phyloP scores from a whole-genome alignment of 2,888 invertebrate species.

The Myathropa florea region DNA sequence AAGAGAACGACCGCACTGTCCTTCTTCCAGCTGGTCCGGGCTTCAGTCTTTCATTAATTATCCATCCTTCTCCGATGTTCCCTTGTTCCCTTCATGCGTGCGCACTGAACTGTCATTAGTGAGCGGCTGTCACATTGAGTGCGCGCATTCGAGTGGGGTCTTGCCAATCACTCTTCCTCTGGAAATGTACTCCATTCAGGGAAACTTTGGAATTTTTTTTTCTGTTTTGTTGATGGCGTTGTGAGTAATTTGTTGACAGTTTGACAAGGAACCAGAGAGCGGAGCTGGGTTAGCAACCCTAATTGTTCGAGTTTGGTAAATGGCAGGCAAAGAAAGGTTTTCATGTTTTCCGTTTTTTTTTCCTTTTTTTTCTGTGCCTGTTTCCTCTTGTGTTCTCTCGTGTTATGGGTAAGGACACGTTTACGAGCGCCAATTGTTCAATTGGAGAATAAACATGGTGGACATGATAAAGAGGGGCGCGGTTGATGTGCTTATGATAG shows the following conservation, averaged over 20 bases:
- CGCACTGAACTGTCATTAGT: slow-evolving; percentile 80
- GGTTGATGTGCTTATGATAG: slow-evolving; percentile 63
- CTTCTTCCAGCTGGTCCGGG: neutral
- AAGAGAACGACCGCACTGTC: slow-evolving; percentile 19
- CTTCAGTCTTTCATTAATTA: slow-evolving; percentile 41
- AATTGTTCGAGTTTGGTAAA: slow-evolving; percentile 40
- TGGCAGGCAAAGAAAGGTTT: slow-evolving; percentile 30
- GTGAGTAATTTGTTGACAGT: slow-evolving; percentile 70
- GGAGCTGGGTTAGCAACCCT: slow-evolving; percentile 52
- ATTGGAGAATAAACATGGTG: slow-evolving; percentile 71
- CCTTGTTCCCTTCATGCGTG: slow-evolving; percentile 64
- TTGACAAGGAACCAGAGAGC: slow-evolving; percentile 59
- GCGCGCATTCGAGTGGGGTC: slow-evolving; percentile 64
- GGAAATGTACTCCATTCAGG: slow-evolving; percentile 1
- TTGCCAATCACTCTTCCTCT: slow-evolving; percentile 49
- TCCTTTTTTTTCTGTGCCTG: slow-evolving; percentile 3
- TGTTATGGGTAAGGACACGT: slow-evolving; percentile 48
- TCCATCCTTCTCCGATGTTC: slow-evolving; percentile 43
- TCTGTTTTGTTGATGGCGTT: slow-evolving; percentile 14
- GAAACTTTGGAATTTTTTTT: neutral
- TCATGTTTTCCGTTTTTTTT: no score
- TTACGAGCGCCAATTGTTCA: slow-evolving; percentile 57
- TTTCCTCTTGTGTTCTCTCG: slow-evolving; percentile 1
- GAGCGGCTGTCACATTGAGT: slow-evolving; percentile 72
- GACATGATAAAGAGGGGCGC: slow-evolving; percentile 68